These are phyloP conservation scores for Percina caprodes DNA, from an alignment of 2,113 vertebrate genomes.

Conservation along the genomic window DNA sequence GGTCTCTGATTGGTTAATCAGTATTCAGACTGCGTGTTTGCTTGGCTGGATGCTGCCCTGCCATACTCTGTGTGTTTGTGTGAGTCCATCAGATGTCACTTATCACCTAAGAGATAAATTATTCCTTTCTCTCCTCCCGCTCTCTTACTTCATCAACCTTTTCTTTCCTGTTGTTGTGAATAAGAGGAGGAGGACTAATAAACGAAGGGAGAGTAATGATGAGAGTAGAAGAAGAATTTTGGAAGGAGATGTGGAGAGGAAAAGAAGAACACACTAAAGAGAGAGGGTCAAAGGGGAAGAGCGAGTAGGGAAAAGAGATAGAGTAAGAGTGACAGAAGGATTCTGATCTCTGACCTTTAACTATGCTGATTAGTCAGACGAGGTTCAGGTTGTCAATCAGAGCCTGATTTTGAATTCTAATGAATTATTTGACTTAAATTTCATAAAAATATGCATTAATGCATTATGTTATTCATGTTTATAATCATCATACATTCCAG, in stretches of 20 bases:
- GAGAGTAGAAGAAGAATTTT: background rate
- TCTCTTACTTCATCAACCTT: slow-evolving; percentile 30
- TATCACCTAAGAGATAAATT: slow-evolving; percentile 63
- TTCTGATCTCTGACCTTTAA: slow-evolving; percentile 36
- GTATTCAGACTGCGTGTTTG: slow-evolving; percentile 64
- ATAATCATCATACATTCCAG: background rate
- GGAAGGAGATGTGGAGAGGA: background rate
- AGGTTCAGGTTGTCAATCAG: background rate
- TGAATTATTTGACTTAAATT: background rate
- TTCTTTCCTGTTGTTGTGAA: background rate
- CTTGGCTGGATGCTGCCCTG: slow-evolving; percentile 46
- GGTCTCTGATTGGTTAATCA: slow-evolving; percentile 76
- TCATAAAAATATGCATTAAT: background rate
- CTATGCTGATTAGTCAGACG: background rate
- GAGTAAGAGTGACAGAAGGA: background rate
- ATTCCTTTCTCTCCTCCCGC: slow-evolving; percentile 37
- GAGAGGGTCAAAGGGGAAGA: background rate
- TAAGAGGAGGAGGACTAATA: background rate
- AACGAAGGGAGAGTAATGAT: background rate
- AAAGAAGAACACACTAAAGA: background rate
- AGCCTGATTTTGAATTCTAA: background rate
- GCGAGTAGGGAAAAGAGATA: background rate
- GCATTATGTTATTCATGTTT: background rate
- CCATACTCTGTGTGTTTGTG: slow-evolving; percentile 18
- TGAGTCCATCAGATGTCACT: slow-evolving; percentile 67